Evolutionary conservation across 1,140 invertebrate genomes (phyloP), one percentile per base, ranked within the genome.

Genomic region (Manduca sexta): DNA sequence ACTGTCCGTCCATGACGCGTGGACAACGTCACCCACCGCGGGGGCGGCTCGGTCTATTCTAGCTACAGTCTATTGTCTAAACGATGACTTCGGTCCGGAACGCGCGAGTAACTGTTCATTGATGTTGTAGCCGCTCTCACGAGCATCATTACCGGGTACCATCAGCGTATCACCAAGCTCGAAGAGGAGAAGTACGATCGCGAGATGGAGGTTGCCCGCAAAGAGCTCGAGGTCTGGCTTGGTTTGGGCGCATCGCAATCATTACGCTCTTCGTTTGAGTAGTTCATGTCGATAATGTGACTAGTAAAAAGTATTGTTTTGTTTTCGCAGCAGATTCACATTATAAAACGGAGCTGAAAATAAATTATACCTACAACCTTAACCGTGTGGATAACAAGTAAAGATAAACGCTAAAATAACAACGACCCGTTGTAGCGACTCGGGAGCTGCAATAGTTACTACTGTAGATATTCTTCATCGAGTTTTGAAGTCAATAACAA

Each of bases 101-200:
- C 47, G 57, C 71, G 69, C 60, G 58, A 72, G 74, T 85, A 86
- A 84, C 64, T 62, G 52, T 70, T 78, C 54, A 66, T 87, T 87
- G 75, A 83, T 88, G 86, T 88, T 90, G 78, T 91, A 93, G 92
- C 90, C 73, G 89, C 86, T 85, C 89, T 98, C 83, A 94, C 94
- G 89, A 91, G 93, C 88, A 90, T 95, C 88, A 93, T 93, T 89
- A 91, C 89, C 83, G 90, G 90, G 83, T 95, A 97, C 89, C 92
- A 98, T 89, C 92, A 92, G 81, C 92, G 93, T 88, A 93, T 98
- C 85, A 88, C 85, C 78, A 88, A 89, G 69, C 91, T 99, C 82
- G 97, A 99, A 88, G 93, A 94, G 87, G 91, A 93, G 88, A 98
- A 98, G 90, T 98, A 97, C 90, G 97, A 99, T 91, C 91, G 97